Conservation (phyloP, 2,797 vertebrate genomes). For the Antrozous pallidus region DNA sequence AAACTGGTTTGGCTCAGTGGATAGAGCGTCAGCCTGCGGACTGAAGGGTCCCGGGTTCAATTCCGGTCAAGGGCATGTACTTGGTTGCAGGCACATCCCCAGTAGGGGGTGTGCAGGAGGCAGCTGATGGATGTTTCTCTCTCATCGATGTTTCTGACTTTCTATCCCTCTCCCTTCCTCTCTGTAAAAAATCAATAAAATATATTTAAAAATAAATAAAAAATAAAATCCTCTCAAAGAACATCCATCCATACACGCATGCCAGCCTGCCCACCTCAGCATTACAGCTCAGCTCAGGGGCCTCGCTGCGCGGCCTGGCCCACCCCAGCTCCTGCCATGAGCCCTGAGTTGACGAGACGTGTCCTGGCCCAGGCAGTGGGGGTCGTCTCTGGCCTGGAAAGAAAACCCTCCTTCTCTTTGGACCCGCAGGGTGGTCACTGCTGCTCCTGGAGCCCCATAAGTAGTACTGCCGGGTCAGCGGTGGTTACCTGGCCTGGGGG, state of each 20-base stretch:
- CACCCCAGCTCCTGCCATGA: background rate
- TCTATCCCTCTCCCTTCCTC: no score
- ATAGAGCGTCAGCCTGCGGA: no score
- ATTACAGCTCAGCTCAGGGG: no score
- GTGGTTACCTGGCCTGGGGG: background rate
- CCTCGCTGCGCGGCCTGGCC: background rate
- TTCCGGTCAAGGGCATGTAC: no score
- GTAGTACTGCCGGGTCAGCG: background rate
- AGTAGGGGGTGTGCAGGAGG: no score
- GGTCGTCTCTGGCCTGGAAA: background rate
- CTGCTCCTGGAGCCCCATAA: background rate
- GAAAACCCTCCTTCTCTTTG: background rate
- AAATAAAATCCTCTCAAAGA: background rate
- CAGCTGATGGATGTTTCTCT: no score
- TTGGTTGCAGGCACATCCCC: no score
- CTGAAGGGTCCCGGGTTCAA: no score
- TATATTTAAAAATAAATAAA: no score
- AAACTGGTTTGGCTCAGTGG: no score
- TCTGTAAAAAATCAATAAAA: no score
- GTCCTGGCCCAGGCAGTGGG: background rate
- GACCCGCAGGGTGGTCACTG: background rate
- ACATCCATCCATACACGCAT: background rate
- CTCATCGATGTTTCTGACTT: no score
- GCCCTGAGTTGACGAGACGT: background rate
- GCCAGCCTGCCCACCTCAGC: background rate